Evolutionary conservation across 2,113 vertebrate genomes (phyloP).

Genomic region (Myiozetetes cayanensis): DNA sequence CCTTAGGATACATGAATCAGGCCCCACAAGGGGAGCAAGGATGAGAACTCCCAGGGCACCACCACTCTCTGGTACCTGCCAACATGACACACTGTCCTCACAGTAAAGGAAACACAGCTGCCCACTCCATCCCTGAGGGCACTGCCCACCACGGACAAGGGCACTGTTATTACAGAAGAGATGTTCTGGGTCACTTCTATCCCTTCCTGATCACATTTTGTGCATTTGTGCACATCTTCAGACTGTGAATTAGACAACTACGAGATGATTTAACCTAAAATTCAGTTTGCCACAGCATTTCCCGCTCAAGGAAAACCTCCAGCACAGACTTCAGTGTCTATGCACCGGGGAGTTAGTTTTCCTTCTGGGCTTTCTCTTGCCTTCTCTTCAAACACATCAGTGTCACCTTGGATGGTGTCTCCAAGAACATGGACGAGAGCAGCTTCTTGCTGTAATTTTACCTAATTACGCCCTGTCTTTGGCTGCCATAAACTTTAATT

Average conservation of each 20-base stretch:
- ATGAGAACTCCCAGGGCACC: background rate
- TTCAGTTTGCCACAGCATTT: background rate
- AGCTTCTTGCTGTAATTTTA: background rate
- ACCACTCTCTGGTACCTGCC: background rate
- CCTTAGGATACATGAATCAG: background rate
- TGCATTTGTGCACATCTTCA: background rate
- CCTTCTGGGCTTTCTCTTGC: background rate
- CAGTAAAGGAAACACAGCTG: background rate
- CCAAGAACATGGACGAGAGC: background rate
- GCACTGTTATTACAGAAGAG: background rate
- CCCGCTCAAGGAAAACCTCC: background rate
- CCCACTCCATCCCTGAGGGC: background rate
- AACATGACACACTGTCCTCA: accelerated
- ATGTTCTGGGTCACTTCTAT: background rate
- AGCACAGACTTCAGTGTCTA: background rate
- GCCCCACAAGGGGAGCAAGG: background rate
- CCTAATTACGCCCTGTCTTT: background rate
- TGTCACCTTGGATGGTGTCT: background rate
- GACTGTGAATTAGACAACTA: background rate
- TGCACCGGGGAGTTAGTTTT: background rate
- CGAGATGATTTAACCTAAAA: background rate
- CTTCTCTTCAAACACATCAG: background rate
- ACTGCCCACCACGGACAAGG: background rate
- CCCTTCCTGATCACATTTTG: background rate
- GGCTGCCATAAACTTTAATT: background rate